Evolutionary conservation across 1,140 invertebrate genomes (phyloP).

Genomic region (Conus ventricosus): DNA sequence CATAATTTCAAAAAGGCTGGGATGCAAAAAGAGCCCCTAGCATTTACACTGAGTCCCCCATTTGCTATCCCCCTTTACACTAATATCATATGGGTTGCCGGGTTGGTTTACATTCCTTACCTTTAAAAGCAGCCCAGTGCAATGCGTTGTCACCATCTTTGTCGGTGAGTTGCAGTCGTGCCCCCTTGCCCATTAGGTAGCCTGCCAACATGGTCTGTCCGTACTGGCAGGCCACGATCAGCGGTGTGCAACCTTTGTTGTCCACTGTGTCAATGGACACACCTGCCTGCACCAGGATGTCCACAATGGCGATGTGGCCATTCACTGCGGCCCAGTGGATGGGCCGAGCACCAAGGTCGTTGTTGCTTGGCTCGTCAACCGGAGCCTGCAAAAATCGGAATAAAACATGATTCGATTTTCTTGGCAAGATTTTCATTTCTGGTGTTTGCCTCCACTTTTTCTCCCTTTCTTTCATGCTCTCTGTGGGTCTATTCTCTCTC

Average conservation of each 20-base stretch:
- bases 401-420: background rate
- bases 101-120: slow-evolving; percentile 40
- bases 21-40: too few species aligned
- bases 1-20: too few species aligned
- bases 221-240: slow-evolving; percentile 95
- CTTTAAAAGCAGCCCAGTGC: slow-evolving; percentile 96
- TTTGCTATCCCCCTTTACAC: too few species aligned
- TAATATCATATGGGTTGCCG: too few species aligned
- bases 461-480: background rate
- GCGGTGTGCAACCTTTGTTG: slow-evolving; percentile 91
- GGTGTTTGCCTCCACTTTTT: too few species aligned
- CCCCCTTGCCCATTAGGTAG: slow-evolving; percentile 91
- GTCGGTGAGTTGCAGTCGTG: slow-evolving; percentile 88
- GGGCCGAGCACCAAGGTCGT: slow-evolving; percentile 89
- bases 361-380: slow-evolving; percentile 89
- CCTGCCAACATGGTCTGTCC: slow-evolving; percentile 91
- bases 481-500: too few species aligned
- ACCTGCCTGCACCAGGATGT: slow-evolving; percentile 86
- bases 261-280: slow-evolving; percentile 92
- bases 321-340: slow-evolving; percentile 93
- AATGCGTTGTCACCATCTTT: slow-evolving; percentile 94
- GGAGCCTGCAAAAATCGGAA: slow-evolving; percentile 77
- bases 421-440: too few species aligned
- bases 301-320: slow-evolving; percentile 88
- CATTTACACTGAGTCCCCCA: too few species aligned